Base-by-base conservation (phyloP, 2,113 vertebrate genomes). In the Pachycephala philippinensis region DNA sequence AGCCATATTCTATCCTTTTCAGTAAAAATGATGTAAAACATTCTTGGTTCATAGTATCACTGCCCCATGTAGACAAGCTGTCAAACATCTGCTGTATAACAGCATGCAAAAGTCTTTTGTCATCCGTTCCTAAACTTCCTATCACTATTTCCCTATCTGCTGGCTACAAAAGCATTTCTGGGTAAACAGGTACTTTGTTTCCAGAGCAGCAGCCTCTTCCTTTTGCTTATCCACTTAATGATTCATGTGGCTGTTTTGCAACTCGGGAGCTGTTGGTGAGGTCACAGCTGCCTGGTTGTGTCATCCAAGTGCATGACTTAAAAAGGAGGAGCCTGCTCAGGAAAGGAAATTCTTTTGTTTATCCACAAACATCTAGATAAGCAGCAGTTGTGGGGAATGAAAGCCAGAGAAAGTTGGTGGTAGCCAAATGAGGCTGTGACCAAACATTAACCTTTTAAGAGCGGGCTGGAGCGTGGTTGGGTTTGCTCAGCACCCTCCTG, bases 381-480 rank as follows among this genome's bases (percentile, higher is more conserved):
- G 37, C 53, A 57, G 44, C 42, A 59, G 61, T 68, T 57, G 44
- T 56, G 39, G 17, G 33, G 45, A 76, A 19, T 31, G 59, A 69
- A 69, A 76, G 49, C 49, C 63, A 45, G 65, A 72, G 87, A 84
- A 95, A 84, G 45, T n/a, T 56, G 33, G 24, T 54, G 52, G 44
- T 33, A 82, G 44, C 17, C 78, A 64, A 39, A 69, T 30, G 61
- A 76, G 20, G n/a, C 70, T 79, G 56, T 82, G 89, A 47, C 74
- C 53, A 79, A 90, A 64, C 30, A 30, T 60, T 49, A 54, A 37
- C 3, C 1, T 52, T 91, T 42, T 28, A 59, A 66, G 59, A 77
- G 19, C 0, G 0, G 59, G 11, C 33, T 76, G 54, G 53, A 50
- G 33, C 1, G 0, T 20, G 19, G 35, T 3, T 83, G 75, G 40